A percentile compares a stretch with the other conserved stretches of the same genome.
Evolutionary conservation across 2,888 invertebrate genomes (phyloP).

Genomic region (Hermodice carunculata): DNA sequence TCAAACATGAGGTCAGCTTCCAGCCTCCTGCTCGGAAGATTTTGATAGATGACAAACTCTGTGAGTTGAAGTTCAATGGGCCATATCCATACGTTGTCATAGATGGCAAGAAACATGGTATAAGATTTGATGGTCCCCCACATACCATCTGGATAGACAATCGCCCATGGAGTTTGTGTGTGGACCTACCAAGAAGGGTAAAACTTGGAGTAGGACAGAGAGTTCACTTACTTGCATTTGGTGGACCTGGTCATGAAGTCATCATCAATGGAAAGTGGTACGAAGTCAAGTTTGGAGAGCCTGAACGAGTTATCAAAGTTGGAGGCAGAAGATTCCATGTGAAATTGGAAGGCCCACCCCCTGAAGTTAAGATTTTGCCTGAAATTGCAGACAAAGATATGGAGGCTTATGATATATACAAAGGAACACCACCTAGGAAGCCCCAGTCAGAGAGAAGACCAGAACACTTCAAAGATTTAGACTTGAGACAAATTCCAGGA

Average conservation of each 20-base stretch:
- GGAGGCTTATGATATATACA: too few species aligned
- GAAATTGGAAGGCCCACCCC: conserved; percentile 86
- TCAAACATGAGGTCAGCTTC: conserved; percentile 82
- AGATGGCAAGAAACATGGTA: conserved; percentile 72
- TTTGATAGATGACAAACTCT: conserved; percentile 75
- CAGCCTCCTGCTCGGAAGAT: conserved; percentile 92
- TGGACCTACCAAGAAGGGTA: conserved; percentile 53
- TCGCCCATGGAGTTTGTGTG: conserved; percentile 73
- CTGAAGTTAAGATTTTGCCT: conserved; percentile 91
- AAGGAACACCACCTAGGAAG: too few species aligned
- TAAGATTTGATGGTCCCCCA: conserved; percentile 92
- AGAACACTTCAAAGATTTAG: background rate
- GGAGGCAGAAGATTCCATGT: conserved; percentile 83
- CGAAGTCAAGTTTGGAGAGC: conserved; percentile 93
- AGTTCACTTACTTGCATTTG: conserved; percentile 62
- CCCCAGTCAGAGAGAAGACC: too few species aligned
- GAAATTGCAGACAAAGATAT: too few species aligned
- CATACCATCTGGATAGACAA: conserved; percentile 92
- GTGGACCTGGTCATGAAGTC: conserved; percentile 69
- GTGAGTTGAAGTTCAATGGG: conserved; percentile 59
- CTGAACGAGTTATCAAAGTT: conserved; percentile 84
- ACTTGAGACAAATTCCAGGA: background rate
- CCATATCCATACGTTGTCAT: conserved; percentile 65
- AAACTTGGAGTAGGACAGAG: conserved; percentile 71
- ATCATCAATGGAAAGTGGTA: conserved; percentile 67